Evolutionary conservation across 2,888 invertebrate genomes (phyloP).

Genomic region (Blera fallax): DNA sequence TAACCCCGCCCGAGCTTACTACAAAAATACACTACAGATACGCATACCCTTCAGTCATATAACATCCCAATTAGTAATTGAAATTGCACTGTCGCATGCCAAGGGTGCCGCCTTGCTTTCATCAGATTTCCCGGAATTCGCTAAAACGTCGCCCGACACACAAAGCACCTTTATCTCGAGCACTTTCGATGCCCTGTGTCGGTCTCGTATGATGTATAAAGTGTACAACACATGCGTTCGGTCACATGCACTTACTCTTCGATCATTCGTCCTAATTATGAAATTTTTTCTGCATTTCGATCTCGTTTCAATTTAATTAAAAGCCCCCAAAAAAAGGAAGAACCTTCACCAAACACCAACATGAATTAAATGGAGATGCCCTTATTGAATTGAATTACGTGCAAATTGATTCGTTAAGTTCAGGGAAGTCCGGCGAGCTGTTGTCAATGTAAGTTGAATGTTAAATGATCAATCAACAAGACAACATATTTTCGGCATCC

Average conservation of each 20-base stretch:
- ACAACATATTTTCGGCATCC: conserved; percentile 26
- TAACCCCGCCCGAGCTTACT: background rate
- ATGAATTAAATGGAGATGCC: conserved; percentile 16
- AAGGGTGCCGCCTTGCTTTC: conserved; percentile 28
- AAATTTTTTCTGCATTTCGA: conserved; percentile 61
- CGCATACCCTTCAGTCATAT: conserved; percentile 35
- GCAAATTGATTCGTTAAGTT: conserved; percentile 1
- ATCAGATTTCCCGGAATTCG: conserved; percentile 60
- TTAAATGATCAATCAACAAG: conserved; percentile 37
- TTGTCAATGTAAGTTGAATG: background rate
- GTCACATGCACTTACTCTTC: conserved; percentile 61
- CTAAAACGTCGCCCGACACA: conserved; percentile 48
- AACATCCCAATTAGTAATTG: conserved; percentile 66
- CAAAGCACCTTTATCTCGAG: conserved; percentile 37
- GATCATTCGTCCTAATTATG: conserved; percentile 63
- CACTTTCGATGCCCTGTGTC: conserved; percentile 42
- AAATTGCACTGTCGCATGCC: conserved; percentile 49
- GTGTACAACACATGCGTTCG: conserved; percentile 1
- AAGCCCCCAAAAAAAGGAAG: background rate
- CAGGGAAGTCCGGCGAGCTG: background rate
- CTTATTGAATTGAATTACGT: conserved; percentile 30
- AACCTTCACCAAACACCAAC: background rate
- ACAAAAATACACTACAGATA: background rate
- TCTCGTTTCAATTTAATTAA: conserved; percentile 56
- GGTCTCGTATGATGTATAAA: conserved; percentile 50